Conservation (phyloP, 2,888 invertebrate species). For the Drosophila infuscata region DNA sequence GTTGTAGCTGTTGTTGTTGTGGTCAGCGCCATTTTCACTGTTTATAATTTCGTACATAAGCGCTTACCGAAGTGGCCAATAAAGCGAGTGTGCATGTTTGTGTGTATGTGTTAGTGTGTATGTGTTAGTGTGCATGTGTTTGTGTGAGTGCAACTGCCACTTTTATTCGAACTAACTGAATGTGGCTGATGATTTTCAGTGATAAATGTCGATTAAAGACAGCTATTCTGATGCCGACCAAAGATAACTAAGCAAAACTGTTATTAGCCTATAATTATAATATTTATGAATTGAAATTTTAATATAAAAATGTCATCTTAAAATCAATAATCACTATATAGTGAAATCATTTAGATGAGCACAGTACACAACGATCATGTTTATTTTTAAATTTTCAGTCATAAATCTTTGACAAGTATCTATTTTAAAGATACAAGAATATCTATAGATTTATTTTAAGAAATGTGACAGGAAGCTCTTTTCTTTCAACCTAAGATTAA, state of each 20-base stretch:
- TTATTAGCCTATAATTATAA: neutral
- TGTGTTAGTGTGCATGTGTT: constrained; percentile 8
- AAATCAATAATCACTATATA: neutral
- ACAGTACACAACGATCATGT: neutral
- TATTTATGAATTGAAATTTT: neutral
- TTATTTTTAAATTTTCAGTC: neutral
- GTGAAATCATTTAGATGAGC: neutral
- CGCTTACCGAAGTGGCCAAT: constrained; percentile 65
- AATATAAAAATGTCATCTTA: neutral
- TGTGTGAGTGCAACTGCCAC: constrained; percentile 26
- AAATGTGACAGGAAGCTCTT: neutral
- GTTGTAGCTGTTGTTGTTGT: constrained; percentile 25
- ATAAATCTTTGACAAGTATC: neutral
- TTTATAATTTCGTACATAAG: constrained; percentile 72
- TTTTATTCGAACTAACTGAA: constrained; percentile 38
- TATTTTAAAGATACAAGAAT: neutral
- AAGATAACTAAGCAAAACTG: constrained; percentile 1
- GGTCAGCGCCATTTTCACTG: constrained; percentile 62
- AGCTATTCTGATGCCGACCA: neutral
- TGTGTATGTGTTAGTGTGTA: constrained; percentile 13
- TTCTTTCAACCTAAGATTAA: too few relatives aligned
- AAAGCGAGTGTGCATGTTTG: constrained; percentile 23
- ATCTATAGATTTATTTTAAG: neutral
- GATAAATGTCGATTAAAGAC: constrained; percentile 47
- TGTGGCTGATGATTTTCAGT: constrained; percentile 7